These are phyloP conservation scores for Cryptus viduatorius DNA, from an alignment of 2,888 invertebrate species.

Conservation along the genomic window DNA sequence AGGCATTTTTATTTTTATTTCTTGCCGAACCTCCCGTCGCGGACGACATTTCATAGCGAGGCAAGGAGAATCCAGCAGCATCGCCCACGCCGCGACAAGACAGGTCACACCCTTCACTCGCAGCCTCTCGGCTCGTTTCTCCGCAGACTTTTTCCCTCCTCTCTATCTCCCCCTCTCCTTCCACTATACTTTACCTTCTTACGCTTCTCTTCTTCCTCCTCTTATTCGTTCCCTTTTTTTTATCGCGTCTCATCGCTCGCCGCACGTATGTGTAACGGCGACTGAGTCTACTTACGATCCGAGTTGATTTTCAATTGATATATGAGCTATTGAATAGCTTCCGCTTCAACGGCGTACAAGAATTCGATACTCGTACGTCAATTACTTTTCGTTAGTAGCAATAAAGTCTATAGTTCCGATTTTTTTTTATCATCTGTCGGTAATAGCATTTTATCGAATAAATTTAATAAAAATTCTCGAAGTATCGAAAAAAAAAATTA, in stretches of 20 bases:
- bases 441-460: no score
- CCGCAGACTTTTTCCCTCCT: constrained; percentile 61
- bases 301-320: constrained; percentile 20
- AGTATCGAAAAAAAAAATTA: no score
- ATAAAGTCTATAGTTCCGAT: no score
- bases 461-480: no score
- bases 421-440: no score
- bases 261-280: constrained; percentile 18
- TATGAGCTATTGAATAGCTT: not conserved
- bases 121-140: constrained; percentile 73
- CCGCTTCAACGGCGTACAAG: not conserved
- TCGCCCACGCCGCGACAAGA: constrained; percentile 77
- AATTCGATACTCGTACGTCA: not conserved
- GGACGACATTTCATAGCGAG: constrained; percentile 65
- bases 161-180: constrained; percentile 11
- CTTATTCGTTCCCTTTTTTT: not conserved
- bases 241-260: constrained; percentile 14
- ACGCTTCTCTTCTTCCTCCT: constrained; percentile 16
- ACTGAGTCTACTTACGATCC: not conserved
- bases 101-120: constrained; percentile 79
- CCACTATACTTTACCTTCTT: constrained; percentile 23
- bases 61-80: constrained; percentile 66
- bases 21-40: constrained; percentile 62
- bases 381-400: constrained; percentile 12
- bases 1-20: constrained; percentile 64